Percentiles rank a stretch among this genome's conserved stretches.
These are phyloP conservation scores for Drosophila burlai DNA, from an alignment of 1,140 invertebrate species.

Conservation along the genomic window DNA sequence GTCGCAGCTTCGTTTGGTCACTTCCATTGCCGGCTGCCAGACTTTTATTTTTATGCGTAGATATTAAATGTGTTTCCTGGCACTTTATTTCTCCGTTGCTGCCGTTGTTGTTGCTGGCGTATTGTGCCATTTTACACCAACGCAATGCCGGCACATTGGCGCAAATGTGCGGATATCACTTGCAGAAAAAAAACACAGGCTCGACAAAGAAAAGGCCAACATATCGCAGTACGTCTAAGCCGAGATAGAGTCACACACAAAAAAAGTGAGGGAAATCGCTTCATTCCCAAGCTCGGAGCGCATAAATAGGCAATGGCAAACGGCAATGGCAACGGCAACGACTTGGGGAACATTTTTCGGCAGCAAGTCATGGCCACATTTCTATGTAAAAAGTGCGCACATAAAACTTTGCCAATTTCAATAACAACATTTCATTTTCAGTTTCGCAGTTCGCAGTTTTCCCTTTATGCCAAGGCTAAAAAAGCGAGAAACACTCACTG, in stretches of 20 bases:
- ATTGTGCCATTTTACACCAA: conserved; percentile 79
- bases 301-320: conserved; percentile 72
- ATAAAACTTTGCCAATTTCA: conserved; percentile 83
- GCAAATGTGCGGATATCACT: conserved; percentile 75
- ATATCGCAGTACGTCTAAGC: conserved; percentile 7
- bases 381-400: conserved; percentile 78
- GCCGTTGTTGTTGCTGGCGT: conserved; percentile 58
- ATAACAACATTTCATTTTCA: conserved; percentile 83
- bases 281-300: conserved; percentile 59
- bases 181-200: conserved; percentile 38
- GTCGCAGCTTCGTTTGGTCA: conserved; percentile 64
- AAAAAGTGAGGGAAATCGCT: conserved; percentile 47
- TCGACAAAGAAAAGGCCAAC: conserved; percentile 23
- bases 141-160: conserved; percentile 73
- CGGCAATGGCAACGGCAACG: conserved; percentile 27
- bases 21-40: conserved; percentile 79
- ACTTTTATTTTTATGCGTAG: conserved; percentile 83
- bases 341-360: conserved; percentile 63
- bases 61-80: conserved; percentile 84
- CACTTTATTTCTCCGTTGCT: conserved; percentile 74
- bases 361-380: conserved; percentile 81
- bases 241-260: conserved; percentile 5
- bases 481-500: conserved; percentile 56
- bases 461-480: conserved; percentile 37
- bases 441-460: conserved; percentile 53